These are phyloP conservation scores for Malurus melanocephalus DNA, from an alignment of 2,113 vertebrate species.

Conservation along the genomic window DNA sequence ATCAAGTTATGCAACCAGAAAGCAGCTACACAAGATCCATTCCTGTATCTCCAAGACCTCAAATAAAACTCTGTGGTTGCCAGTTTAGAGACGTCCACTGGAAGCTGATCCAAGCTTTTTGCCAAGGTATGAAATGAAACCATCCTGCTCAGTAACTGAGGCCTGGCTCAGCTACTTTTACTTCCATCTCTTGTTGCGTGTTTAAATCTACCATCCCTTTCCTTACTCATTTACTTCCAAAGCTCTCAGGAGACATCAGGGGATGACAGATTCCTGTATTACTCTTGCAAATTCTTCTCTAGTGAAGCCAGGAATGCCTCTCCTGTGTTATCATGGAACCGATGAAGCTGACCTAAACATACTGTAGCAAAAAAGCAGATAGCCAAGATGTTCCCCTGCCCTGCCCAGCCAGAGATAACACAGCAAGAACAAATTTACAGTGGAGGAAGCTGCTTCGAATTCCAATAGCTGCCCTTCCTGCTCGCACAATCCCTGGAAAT, in stretches of 20 bases:
- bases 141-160: neutral
- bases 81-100: neutral
- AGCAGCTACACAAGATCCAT: neutral
- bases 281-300: conserved; percentile 30
- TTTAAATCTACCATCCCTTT: conserved; percentile 2
- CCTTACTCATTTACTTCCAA: conserved; percentile 8
- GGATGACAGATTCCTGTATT: neutral
- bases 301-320: conserved; percentile 28
- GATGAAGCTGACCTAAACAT: conserved; percentile 29
- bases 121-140: neutral
- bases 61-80: neutral
- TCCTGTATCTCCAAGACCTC: neutral
- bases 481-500: conserved; percentile 68
- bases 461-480: conserved; percentile 64
- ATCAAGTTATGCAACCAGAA: rapidly evolving
- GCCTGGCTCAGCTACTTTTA: neutral
- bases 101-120: neutral
- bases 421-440: conserved; percentile 25
- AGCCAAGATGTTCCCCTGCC: conserved; percentile 40
- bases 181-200: neutral
- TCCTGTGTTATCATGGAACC: conserved; percentile 35
- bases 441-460: conserved; percentile 34
- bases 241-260: neutral
- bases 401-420: conserved; percentile 57
- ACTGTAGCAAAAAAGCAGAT: conserved; percentile 37